Evolutionary conservation across 2,113 vertebrate species (phyloP), one percentile per base, ranked within the genome.

Genomic region (Hyla sarda): DNA sequence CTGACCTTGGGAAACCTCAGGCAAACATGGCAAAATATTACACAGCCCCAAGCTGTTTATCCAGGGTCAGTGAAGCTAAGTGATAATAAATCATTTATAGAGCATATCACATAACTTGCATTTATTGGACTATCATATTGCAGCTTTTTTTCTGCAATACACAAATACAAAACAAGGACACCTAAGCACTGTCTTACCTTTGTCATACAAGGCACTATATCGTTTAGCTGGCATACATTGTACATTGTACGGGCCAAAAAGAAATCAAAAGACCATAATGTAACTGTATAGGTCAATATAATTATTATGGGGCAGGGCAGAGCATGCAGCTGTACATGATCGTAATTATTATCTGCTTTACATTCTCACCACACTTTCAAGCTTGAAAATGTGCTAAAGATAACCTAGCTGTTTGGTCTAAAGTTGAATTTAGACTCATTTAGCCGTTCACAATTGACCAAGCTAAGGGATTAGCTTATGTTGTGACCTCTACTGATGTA

Each of bases 11-110:
- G 73, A 76, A 65, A 58, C 54, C 54, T 67, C 48, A 76, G 65
- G 65, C 16, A 28, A 34, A 30, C 23, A 62, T 77, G 73, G 73
- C 30, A 84, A 76, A 82, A 62, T 37, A 76, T 62, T 62, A 34
- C 54, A 9, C 5, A 65, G 56, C 83, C 25, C 28, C 12, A 34
- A 48, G 41, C 19, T 5, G 37, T 84, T 67, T 84, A 84, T 65
- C 54, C 56, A 67, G 72, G 73, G 73, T 76, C 73, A 76, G 54
- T 65, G 56, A 30, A 50, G 83, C 77, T 77, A 74, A 62, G 82
- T 62, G 72, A 45, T 84, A 52, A 77, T 84, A 84, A 84, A 84
- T 84, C 72, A 84, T 77, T 84, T 48, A 77, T 76, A 52, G 37
- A 58, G 76, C 56, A 77, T 84, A 75, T 56, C 71, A 60, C n/a